Conservation (phyloP, 1,140 invertebrate species). For the Leptinotarsa lineolata region DNA sequence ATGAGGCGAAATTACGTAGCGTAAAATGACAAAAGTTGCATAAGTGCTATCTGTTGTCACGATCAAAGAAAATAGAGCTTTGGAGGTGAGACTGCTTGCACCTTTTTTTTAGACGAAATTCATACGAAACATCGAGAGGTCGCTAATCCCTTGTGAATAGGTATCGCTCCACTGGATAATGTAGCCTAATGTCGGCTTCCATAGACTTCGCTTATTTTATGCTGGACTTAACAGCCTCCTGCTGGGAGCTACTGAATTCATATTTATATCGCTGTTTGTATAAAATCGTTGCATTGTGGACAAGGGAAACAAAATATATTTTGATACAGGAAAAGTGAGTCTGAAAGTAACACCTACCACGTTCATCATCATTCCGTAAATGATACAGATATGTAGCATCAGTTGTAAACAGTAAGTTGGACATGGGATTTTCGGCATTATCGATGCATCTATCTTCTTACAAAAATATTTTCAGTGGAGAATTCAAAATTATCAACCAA, state of each 20-base stretch:
- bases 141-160: conserved; percentile 39
- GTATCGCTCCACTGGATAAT: conserved; percentile 42
- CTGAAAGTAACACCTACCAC: too few relatives aligned
- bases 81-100: conserved; percentile 41
- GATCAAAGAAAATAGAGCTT: conserved; percentile 35
- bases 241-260: conserved; percentile 35
- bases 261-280: conserved; percentile 27
- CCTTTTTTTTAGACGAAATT: conserved; percentile 30
- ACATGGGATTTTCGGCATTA: too few relatives aligned
- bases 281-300: too few relatives aligned
- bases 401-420: too few relatives aligned
- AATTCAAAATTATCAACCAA: too few relatives aligned
- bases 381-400: too few relatives aligned
- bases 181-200: conserved; percentile 41
- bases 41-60: conserved; percentile 30
- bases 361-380: too few relatives aligned
- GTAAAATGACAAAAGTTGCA: conserved; percentile 25
- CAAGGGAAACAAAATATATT: too few relatives aligned
- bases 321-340: too few relatives aligned
- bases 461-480: too few relatives aligned
- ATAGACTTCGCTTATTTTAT: conserved; percentile 35
- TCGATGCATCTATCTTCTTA: too few relatives aligned
- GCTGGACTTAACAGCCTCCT: conserved; percentile 33
- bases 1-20: conserved; percentile 18
- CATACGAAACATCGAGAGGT: conserved; percentile 10